Evolutionary conservation across 2,888 invertebrate species (phyloP).

Genomic region (Beris chalybata): DNA sequence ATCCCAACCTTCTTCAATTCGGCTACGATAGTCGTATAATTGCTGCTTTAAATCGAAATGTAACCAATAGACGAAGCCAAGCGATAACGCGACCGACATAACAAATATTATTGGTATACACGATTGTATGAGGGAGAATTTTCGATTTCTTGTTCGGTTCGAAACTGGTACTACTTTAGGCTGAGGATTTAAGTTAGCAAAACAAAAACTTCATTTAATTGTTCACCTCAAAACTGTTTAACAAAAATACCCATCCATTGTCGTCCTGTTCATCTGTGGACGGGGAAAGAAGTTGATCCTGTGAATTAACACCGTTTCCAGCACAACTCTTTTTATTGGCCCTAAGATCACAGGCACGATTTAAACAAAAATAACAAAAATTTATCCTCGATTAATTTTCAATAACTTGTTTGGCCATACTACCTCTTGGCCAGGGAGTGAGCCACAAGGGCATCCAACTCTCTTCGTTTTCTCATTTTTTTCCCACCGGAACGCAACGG

Average conservation of each 20-base stretch:
- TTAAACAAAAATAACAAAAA: background rate
- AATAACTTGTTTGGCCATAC: slow-evolving; percentile 38
- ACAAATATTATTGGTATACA: slow-evolving; percentile 51
- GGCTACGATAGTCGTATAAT: slow-evolving; percentile 52
- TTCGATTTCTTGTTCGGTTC: slow-evolving; percentile 48
- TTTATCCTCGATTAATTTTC: slow-evolving; percentile 1
- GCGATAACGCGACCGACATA: slow-evolving; percentile 47
- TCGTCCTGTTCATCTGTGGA: slow-evolving; percentile 65
- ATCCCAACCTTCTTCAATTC: slow-evolving; percentile 53
- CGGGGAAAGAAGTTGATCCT: slow-evolving; percentile 67
- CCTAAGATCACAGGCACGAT: slow-evolving; percentile 11
- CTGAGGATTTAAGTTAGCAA: slow-evolving; percentile 35
- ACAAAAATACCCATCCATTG: slow-evolving; percentile 52
- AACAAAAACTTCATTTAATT: slow-evolving; percentile 18
- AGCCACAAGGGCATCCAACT: slow-evolving; percentile 71
- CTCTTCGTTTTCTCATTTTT: slow-evolving; percentile 76
- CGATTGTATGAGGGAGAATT: slow-evolving; percentile 48
- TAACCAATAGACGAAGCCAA: slow-evolving; percentile 53
- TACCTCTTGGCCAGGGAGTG: slow-evolving; percentile 56
- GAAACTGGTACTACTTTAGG: slow-evolving; percentile 45
- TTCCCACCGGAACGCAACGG: slow-evolving; percentile 63
- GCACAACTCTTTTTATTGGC: slow-evolving; percentile 37
- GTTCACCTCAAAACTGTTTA: background rate
- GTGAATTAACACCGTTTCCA: slow-evolving; percentile 56
- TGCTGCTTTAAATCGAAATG: slow-evolving; percentile 55